Base-by-base conservation (phyloP, 2,888 invertebrate species). In the Ditula angustiorana region DNA sequence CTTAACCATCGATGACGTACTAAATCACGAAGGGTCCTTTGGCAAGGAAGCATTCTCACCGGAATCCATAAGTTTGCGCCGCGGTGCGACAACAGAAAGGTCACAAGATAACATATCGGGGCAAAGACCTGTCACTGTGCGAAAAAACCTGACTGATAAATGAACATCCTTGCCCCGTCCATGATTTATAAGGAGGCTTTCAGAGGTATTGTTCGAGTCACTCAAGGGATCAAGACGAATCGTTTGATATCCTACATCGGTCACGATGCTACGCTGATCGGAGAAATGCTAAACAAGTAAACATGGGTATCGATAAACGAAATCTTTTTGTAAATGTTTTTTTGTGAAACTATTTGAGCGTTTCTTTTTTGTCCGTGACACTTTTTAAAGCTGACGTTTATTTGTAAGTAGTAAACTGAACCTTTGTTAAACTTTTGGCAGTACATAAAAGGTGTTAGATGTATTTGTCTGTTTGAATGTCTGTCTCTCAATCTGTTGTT, bases 71-170 rank as follows among this genome's bases (percentile, higher is more conserved):
- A 61, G 46, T 55, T 55, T 61, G 55, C 23, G 8, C 46, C 24
- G 8, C 21, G 33, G 1, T 10, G 52, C 24, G 35, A 53, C 60
- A 41, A 16, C 47, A 47, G 30, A 46, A 59, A 64, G 64, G 58
- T 64, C 64, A 47, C 64, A 16, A 52, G 64, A 64, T 64, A 64
- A 64, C 58, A 35, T 59, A 64, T 59, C 63, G 58, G 52, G 35
- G 23, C 52, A 23, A 56, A 52, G 53, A 41, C 46, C 58, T 63
- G 63, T 63, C 63, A 58, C 50, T 63, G 52, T 35, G 53, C 50
- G 62, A 58, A 64, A 58, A 64, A 64, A 64, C 52, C 64, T 63
- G 41, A 30, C 58, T 64, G 64, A 64, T 64, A 64, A 64, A 64
- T 64, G 64, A 64, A 64, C 59, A 53, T 53, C 46, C 53, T 37